A percentile compares a stretch with the other conserved stretches of the same genome.
Conservation (phyloP, 1,140 invertebrate genomes). For the Heliconius hewitsoni region DNA sequence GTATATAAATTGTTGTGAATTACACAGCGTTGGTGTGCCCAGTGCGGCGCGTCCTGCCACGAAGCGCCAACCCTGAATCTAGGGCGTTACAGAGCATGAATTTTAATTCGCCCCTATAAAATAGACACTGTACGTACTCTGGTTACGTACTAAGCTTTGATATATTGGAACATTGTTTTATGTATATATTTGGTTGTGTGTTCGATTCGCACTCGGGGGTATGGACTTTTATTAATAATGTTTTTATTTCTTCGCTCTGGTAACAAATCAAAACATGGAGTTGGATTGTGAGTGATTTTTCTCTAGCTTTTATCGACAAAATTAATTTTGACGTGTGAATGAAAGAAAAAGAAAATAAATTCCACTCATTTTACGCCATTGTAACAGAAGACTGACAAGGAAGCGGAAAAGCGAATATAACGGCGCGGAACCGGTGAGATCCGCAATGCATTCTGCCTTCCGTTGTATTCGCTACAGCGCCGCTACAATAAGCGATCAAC, state of each 20-base stretch:
- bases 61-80: constrained; percentile 39
- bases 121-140: constrained; percentile 11
- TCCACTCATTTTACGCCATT: background rate
- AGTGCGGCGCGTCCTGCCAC: constrained; percentile 17
- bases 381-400: constrained; percentile 42
- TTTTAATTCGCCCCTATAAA: constrained; percentile 47
- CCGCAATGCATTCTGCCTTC: constrained; percentile 24
- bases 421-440: constrained; percentile 35
- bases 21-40: constrained; percentile 14
- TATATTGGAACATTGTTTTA: background rate
- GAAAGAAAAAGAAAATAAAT: background rate
- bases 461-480: constrained; percentile 11
- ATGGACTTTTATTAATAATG: too few species aligned
- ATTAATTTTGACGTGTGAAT: background rate
- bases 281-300: background rate
- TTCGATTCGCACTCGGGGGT: too few species aligned
- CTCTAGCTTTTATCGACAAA: background rate
- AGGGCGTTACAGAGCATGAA: constrained; percentile 48
- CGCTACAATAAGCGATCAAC: constrained; percentile 11
- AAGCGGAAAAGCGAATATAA: constrained; percentile 50
- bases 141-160: background rate
- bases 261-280: too few species aligned
- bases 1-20: constrained; percentile 13
- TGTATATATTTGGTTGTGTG: background rate
- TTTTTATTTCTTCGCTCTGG: too few species aligned